Evolutionary conservation across 2,888 invertebrate species (phyloP), one percentile per base, ranked within the genome.

Genomic region (Phragmatobia fuliginosa): DNA sequence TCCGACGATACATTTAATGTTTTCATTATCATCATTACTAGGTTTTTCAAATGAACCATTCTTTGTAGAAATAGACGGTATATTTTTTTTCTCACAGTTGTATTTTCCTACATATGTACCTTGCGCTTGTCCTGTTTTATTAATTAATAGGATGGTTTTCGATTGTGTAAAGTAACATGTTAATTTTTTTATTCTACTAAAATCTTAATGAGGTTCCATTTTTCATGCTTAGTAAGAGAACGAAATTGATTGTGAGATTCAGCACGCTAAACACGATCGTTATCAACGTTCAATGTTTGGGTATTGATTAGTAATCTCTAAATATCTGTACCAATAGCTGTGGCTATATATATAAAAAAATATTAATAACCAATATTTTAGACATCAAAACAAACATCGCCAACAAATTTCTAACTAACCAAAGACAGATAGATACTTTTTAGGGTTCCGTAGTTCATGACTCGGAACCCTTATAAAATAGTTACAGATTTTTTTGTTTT

Each of bases 71-170:
- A 61, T 36, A 16, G 25, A 25, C n/a, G 16, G 16, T 28, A 38
- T 14, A 61, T 18, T 45, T n/a, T 45, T n/a, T 41, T 62, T 62
- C 41, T 31, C 45, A 45, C 18, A 8, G 45, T 18, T 41, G 62
- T 45, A 21, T n/a, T n/a, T n/a, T n/a, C n/a, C n/a, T n/a, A n/a
- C n/a, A n/a, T 45, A 62, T 16, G 45, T 62, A 31, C 32, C 21
- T 41, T 4, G 31, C 32, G 28, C 18, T 61, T 62, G 61, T 62
- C 62, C 61, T 62, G 61, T 36, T 67, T 49, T 52, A 38, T 52
- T 38, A 38, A 38, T 52, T 38, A 38, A 38, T 67, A 25, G 52
- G n/a, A 52, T 52, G 31, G 41, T 52, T 52, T 33, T 52, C 61
- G 61, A 67, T 62, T 52, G 28, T 52, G 52, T 41, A 36, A 52